A percentile compares a stretch with the other conserved stretches of the same genome.
Evolutionary conservation across 2,888 invertebrate species (phyloP).

Genomic region (Leucozona laternaria): DNA sequence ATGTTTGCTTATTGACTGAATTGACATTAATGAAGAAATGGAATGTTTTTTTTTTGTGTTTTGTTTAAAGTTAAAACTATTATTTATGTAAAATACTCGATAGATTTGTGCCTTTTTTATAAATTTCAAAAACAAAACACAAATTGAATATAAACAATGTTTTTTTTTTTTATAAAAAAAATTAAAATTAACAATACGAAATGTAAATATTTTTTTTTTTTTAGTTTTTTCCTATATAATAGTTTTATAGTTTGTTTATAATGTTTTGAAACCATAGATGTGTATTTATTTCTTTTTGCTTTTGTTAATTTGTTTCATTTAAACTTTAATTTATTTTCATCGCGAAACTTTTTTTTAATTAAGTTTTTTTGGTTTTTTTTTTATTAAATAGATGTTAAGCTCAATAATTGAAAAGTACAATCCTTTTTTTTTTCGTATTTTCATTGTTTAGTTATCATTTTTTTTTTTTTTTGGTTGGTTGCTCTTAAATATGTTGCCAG

Average conservation of each 20-base stretch:
- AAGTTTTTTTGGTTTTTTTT: slow-evolving; percentile 18
- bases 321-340: slow-evolving; percentile 35
- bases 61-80: slow-evolving; percentile 13
- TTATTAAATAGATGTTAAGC: slow-evolving; percentile 66
- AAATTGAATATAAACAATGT: slow-evolving; percentile 26
- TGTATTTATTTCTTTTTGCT: slow-evolving; percentile 64
- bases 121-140: slow-evolving; percentile 13
- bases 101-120: slow-evolving; percentile 48
- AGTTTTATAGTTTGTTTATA: slow-evolving; percentile 66
- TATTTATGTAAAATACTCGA: slow-evolving; percentile 28
- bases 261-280: slow-evolving; percentile 74
- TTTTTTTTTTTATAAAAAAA: slow-evolving; percentile 26
- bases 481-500: slow-evolving; percentile 57
- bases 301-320: slow-evolving; percentile 56
- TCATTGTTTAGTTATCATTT: slow-evolving; percentile 30
- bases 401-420: slow-evolving; percentile 65
- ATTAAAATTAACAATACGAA: slow-evolving; percentile 47
- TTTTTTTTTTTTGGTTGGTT: slow-evolving; percentile 46
- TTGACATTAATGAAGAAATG: slow-evolving; percentile 61
- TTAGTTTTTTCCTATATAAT: slow-evolving; percentile 47
- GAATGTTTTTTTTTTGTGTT: slow-evolving; percentile 45
- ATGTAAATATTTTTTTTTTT: slow-evolving; percentile 40
- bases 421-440: slow-evolving; percentile 22
- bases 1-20: slow-evolving; percentile 39
- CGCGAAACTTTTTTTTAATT: slow-evolving; percentile 30